phyloP scores from a whole-genome alignment of 1,140 invertebrate species.

The Platyscapa corneri region DNA sequence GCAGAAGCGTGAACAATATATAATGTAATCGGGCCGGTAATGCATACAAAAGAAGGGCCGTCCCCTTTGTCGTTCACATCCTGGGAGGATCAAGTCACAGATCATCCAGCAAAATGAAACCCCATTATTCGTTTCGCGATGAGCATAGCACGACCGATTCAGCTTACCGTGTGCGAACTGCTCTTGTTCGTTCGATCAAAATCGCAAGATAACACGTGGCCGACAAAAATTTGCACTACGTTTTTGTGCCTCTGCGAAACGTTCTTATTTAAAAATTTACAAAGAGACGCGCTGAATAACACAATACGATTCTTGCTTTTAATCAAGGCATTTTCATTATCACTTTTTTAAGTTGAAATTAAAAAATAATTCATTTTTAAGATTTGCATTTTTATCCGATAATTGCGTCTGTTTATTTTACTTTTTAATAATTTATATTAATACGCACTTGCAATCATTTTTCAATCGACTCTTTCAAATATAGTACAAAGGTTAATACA shows the following conservation, averaged over 20 bases:
- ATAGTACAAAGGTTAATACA: too few species aligned
- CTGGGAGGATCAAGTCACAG: constrained; percentile 10
- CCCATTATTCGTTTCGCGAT: constrained; percentile 35
- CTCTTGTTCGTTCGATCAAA: neutral
- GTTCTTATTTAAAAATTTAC: too few species aligned
- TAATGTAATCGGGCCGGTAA: constrained; percentile 30
- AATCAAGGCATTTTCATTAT: too few species aligned
- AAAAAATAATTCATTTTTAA: too few species aligned
- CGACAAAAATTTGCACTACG: constrained; percentile 8
- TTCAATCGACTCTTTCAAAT: too few species aligned
- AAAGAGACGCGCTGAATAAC: too few species aligned
- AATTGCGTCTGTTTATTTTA: too few species aligned
- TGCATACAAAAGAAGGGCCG: constrained; percentile 29
- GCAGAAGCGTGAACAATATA: constrained; percentile 43
- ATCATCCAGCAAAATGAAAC: constrained; percentile 27
- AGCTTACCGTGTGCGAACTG: neutral
- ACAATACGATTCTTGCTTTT: too few species aligned
- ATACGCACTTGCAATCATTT: too few species aligned
- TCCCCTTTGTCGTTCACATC: neutral
- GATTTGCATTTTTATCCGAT: too few species aligned
- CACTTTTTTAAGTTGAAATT: too few species aligned
- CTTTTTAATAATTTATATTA: too few species aligned
- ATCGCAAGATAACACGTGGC: constrained; percentile 21
- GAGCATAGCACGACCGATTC: constrained; percentile 1
- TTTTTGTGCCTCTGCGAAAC: neutral